phyloP scores from a whole-genome alignment of 2,113 vertebrate genomes.

The Pteruthius melanotis region DNA sequence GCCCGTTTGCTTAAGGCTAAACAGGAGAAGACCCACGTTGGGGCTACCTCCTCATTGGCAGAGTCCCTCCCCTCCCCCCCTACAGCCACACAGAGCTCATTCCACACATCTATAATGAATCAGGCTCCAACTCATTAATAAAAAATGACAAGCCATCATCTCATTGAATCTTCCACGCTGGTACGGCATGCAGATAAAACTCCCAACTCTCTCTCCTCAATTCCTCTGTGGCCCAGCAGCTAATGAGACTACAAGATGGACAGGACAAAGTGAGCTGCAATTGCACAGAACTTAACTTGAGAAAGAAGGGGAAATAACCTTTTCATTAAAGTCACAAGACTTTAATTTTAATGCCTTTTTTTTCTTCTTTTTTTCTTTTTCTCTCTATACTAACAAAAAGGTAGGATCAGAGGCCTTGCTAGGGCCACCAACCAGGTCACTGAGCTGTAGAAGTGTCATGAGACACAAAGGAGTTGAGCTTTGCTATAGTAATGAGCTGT shows the following conservation, averaged over 20 bases:
- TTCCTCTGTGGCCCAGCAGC: conserved; percentile 55
- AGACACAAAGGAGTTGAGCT: background rate
- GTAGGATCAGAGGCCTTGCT: conserved; percentile 35
- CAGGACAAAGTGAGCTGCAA: conserved; percentile 27
- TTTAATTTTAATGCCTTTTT: conserved; percentile 42
- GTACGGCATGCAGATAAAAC: conserved; percentile 58
- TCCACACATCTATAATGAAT: conserved; percentile 79
- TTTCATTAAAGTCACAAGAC: conserved; percentile 29
- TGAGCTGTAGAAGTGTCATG: background rate
- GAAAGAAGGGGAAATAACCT: conserved; percentile 52
- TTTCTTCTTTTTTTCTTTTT: background rate
- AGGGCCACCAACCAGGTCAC: background rate
- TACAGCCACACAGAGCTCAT: conserved; percentile 38
- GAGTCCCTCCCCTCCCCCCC: conserved; percentile 29
- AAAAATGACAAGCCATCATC: conserved; percentile 76
- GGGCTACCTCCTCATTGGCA: background rate
- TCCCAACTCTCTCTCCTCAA: conserved; percentile 29
- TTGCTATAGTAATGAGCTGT: background rate
- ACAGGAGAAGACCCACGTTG: background rate
- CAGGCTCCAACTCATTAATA: conserved; percentile 75
- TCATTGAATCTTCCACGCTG: conserved; percentile 63
- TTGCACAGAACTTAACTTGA: conserved; percentile 27
- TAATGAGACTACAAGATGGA: conserved; percentile 68
- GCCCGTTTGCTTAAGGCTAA: background rate
- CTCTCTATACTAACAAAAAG: conserved; percentile 32